Evolutionary conservation across 2,113 vertebrate species (phyloP), one percentile per base, ranked within the genome.

Genomic region (Ibidorhyncha struthersii): DNA sequence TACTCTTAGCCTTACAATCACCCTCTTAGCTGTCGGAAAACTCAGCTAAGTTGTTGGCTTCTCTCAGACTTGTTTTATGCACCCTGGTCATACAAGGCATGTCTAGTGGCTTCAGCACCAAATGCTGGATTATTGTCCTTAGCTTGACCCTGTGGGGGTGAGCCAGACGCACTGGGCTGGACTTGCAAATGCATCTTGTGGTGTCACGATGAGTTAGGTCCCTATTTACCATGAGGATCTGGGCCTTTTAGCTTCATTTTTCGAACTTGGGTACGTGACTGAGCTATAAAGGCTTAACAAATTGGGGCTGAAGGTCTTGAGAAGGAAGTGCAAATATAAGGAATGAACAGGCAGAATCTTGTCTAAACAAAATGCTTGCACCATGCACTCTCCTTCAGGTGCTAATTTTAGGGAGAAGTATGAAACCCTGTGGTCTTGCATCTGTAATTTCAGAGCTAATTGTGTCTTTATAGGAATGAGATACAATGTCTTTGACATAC

Each of bases 301-400:
- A 4, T 1, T 79, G 16, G 15, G 21, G 6, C 14, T 71, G 38
- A 91, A 55, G 10, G 9, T 76, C 41, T n/a, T 49, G 25, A 49
- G 29, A 56, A 80, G 5, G 19, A 85, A 80, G 11, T 34, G 27
- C 19, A 88, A 91, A 70, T 34, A 47, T 19, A 88, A 76, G 32
- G 19, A 95, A 93, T 14, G 79, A 93, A 59, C 27, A 83, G 67
- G 11, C 27, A 96, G 43, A 72, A n/a, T 90, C 38, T 29, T 67
- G 15, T 78, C 86, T 41, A n/a, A 92, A 80, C 45, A 82, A 96
- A 86, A 73, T 27, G 38, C 43, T 82, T 96, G 40, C 16, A 62
- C 36, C 23, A 47, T 2, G 2, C 77, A 40, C 84, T 93, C 5
- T 93, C 36, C n/a, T 30, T 67, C 38, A 55, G 55, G 18, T 12